phyloP scores from a whole-genome alignment of 2,797 vertebrate genomes.

The Danio jaintianensis region DNA sequence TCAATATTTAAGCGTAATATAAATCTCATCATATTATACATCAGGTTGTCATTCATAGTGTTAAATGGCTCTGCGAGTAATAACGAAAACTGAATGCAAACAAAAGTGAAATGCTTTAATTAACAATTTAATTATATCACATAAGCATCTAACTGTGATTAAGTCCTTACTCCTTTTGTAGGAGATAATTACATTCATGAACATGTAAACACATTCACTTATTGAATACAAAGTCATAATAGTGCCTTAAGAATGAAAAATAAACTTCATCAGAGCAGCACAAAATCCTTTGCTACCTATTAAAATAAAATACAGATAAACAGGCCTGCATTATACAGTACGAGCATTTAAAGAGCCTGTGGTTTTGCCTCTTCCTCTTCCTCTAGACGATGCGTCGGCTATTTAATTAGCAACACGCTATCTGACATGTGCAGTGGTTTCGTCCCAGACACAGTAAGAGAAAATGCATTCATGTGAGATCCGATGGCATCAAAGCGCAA shows the following conservation, averaged over 20 bases:
- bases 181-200: too few relatives aligned
- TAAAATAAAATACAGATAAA: background rate
- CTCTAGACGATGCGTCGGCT: background rate
- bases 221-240: too few relatives aligned
- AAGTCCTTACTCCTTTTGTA: too few relatives aligned
- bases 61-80: too few relatives aligned
- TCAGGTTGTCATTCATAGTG: too few relatives aligned
- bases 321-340: slow-evolving; percentile 3
- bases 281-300: background rate
- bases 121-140: too few relatives aligned
- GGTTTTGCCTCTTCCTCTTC: background rate
- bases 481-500: slow-evolving; percentile 27
- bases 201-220: too few relatives aligned
- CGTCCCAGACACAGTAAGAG: slow-evolving; percentile 45
- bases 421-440: slow-evolving; percentile 27
- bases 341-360: background rate
- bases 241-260: background rate
- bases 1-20: too few relatives aligned
- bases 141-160: too few relatives aligned
- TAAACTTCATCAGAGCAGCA: background rate
- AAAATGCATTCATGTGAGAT: slow-evolving; percentile 45
- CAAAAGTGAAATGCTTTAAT: too few relatives aligned
- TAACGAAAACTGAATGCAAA: too few relatives aligned
- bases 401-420: slow-evolving; percentile 63
- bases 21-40: too few relatives aligned